A percentile compares a stretch with the other conserved stretches of the same genome.
Conservation (phyloP, 2,888 invertebrate genomes). For the Nesidiocoris tenuis region DNA sequence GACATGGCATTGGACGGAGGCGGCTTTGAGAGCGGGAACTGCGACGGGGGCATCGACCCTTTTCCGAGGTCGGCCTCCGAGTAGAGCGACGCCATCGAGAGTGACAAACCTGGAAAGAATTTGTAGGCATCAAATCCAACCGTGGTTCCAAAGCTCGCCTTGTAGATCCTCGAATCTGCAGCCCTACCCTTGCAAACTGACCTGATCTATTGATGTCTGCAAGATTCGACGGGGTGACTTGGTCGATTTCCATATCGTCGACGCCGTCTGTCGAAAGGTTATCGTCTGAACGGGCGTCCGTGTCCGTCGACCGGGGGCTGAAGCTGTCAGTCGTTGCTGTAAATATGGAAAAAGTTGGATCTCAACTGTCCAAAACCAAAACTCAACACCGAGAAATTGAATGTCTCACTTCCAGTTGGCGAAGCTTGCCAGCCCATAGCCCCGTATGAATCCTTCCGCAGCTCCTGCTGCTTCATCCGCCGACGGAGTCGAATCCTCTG, state of each 20-base stretch:
- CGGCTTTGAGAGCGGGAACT: background rate
- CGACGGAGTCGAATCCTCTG: constrained; percentile 64
- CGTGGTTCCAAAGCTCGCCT: too few relatives aligned
- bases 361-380: background rate
- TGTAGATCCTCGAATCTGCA: too few relatives aligned
- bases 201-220: constrained; percentile 54
- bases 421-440: constrained; percentile 16
- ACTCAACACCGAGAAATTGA: background rate
- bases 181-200: too few relatives aligned
- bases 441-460: background rate
- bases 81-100: constrained; percentile 66
- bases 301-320: constrained; percentile 58
- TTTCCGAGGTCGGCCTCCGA: constrained; percentile 60
- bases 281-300: constrained; percentile 56
- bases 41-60: constrained; percentile 46
- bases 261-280: constrained; percentile 59
- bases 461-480: constrained; percentile 58
- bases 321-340: constrained; percentile 59
- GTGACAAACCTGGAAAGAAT: constrained; percentile 57
- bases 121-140: too few relatives aligned
- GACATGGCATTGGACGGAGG: background rate
- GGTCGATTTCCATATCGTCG: constrained; percentile 59
- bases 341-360: constrained; percentile 3
- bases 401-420: constrained; percentile 9
- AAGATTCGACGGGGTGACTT: constrained; percentile 53